A percentile compares a stretch with the other conserved stretches of the same genome.
phyloP scores from a whole-genome alignment of 2,113 vertebrate species.

The Phylloscopus trochiloides region DNA sequence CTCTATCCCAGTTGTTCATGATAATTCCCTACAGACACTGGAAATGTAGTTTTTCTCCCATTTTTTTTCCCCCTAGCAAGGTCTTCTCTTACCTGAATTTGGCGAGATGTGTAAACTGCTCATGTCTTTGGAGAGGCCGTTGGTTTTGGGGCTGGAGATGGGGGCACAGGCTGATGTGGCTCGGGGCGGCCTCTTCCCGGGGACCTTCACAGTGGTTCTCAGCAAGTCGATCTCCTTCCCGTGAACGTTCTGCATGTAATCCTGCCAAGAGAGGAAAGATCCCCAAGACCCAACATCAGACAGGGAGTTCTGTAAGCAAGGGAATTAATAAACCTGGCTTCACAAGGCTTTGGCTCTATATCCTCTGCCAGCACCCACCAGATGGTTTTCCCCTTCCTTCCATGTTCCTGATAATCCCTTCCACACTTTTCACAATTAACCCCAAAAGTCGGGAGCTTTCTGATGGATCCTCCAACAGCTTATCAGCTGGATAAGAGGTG shows the following conservation, averaged over 20 bases:
- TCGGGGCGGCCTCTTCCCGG: constrained; percentile 92
- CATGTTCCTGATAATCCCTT: not conserved
- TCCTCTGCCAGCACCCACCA: not conserved
- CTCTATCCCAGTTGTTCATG: accelerated
- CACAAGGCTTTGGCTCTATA: not conserved
- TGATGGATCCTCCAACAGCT: not conserved
- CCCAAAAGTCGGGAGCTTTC: not conserved
- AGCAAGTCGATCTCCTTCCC: constrained; percentile 96
- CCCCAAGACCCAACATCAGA: not conserved
- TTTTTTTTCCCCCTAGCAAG: accelerated
- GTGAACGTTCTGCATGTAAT: constrained; percentile 98
- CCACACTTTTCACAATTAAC: not conserved
- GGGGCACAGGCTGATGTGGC: constrained; percentile 90
- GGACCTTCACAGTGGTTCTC: constrained; percentile 96
- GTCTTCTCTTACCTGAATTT: constrained; percentile 77
- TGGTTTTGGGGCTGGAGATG: constrained; percentile 88
- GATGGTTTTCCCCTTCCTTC: not conserved
- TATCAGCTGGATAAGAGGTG: not conserved
- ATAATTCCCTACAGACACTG: not conserved
- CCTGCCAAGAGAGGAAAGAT: constrained; percentile 62
- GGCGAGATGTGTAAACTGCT: constrained; percentile 90
- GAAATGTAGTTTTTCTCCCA: not conserved
- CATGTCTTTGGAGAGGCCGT: constrained; percentile 93
- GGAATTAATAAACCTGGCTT: not conserved
- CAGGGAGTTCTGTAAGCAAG: not conserved